Evolutionary conservation across 2,888 invertebrate genomes (phyloP).

Genomic region (Molanna angustata): DNA sequence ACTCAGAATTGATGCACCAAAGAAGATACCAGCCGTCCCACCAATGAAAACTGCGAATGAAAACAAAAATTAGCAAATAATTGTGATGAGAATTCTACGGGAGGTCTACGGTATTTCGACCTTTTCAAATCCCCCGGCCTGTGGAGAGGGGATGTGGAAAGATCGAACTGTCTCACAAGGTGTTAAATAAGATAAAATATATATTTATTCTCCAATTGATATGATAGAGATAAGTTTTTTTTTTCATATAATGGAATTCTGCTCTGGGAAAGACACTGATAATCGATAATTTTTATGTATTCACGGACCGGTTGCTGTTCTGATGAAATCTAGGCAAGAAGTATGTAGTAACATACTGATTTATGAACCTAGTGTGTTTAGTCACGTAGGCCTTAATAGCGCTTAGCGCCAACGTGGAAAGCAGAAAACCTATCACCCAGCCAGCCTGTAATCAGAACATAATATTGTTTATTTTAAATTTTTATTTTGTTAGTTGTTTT

Average conservation of each 20-base stretch:
- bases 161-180: background rate
- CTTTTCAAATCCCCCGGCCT: background rate
- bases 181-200: background rate
- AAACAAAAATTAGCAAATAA: conserved; percentile 16
- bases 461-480: no score
- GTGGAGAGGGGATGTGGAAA: background rate
- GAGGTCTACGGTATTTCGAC: background rate
- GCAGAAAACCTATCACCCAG: no score
- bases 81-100: background rate
- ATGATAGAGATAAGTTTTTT: no score
- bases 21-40: conserved; percentile 59
- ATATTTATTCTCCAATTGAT: no score
- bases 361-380: background rate
- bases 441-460: no score
- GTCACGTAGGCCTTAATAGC: no score
- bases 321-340: background rate
- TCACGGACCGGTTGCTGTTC: background rate
- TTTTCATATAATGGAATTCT: no score
- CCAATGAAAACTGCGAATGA: conserved; percentile 57
- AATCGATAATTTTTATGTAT: background rate
- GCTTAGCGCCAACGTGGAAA: no score
- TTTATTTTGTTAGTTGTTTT: background rate
- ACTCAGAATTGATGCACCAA: conserved; percentile 59
- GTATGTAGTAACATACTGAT: background rate
- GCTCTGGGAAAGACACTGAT: background rate